phyloP scores from a whole-genome alignment of 1,140 invertebrate species.

The Hyles vespertilio region DNA sequence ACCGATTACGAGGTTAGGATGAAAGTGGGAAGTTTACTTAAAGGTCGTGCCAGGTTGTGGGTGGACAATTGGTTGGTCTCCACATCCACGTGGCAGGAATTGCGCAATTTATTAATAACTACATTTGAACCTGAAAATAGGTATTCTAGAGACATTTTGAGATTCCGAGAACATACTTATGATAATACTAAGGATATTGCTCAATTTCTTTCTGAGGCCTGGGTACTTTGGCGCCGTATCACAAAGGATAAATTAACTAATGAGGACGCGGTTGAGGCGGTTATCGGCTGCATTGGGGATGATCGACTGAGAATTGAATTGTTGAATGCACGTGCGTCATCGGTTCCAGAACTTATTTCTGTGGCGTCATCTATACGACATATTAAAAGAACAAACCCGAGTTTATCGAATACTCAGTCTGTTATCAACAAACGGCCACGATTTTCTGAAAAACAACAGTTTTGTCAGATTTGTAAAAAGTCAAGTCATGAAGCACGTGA shows the following conservation, averaged over 20 bases:
- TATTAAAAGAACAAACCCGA: too few species aligned
- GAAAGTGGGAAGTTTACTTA: conserved; percentile 27
- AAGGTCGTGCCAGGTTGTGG: conserved; percentile 29
- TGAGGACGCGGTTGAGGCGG: conserved; percentile 14
- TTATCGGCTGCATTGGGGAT: conserved; percentile 13
- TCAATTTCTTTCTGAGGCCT: conserved; percentile 11
- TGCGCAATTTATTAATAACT: conserved; percentile 22
- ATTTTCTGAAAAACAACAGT: not conserved
- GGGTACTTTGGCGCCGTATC: conserved; percentile 14
- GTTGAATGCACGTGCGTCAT: conserved; percentile 10
- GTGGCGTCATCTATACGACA: conserved; percentile 11
- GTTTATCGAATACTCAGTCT: too few species aligned
- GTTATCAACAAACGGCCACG: too few species aligned
- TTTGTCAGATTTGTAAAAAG: conserved; percentile 16
- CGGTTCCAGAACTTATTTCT: conserved; percentile 15
- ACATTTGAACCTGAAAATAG: conserved; percentile 33
- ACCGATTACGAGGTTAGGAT: conserved; percentile 27
- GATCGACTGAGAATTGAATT: conserved; percentile 15
- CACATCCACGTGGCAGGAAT: conserved; percentile 22
- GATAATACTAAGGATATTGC: conserved; percentile 11
- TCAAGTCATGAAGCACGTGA: conserved; percentile 12
- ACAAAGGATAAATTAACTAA: conserved; percentile 15
- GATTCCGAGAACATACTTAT: conserved; percentile 19
- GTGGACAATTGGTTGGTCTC: conserved; percentile 29
- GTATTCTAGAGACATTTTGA: conserved; percentile 20